phyloP scores from a whole-genome alignment of 1,140 invertebrate genomes.

The Atta texana region DNA sequence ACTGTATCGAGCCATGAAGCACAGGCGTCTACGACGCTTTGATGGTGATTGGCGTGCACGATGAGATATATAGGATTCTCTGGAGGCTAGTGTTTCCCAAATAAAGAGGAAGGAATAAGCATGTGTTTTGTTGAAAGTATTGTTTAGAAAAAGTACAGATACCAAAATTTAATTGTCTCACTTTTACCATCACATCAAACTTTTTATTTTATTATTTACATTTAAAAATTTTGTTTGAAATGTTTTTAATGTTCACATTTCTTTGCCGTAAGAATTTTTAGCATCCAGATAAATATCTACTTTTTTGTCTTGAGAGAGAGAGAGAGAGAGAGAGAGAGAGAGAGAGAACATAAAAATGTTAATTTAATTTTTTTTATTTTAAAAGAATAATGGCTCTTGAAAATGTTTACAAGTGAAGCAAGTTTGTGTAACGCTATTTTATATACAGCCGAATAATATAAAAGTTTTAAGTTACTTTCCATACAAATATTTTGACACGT shows the following conservation, averaged over 20 bases:
- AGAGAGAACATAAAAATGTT: background rate
- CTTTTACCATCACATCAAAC: background rate
- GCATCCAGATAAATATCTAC: background rate
- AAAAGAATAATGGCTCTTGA: background rate
- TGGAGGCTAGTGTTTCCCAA: conserved; percentile 7
- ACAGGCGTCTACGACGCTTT: conserved; percentile 76
- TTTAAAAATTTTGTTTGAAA: background rate
- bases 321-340: no score
- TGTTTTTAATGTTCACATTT: background rate
- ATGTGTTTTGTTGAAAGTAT: background rate
- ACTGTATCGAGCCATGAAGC: conserved; percentile 82
- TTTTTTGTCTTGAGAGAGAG: background rate
- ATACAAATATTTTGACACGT: conserved; percentile 70
- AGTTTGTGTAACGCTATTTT: background rate
- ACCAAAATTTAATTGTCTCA: background rate
- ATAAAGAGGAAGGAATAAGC: background rate
- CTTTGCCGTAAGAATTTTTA: background rate
- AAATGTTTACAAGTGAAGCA: background rate
- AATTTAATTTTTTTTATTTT: background rate
- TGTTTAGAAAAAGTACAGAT: conserved; percentile 40
- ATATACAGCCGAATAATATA: conserved; percentile 54
- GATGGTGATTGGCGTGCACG: conserved; percentile 81
- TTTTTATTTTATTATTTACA: background rate
- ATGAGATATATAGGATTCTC: conserved; percentile 65
- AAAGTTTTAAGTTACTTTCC: conserved; percentile 67